phyloP scores from a whole-genome alignment of 2,113 vertebrate species.

The Vireo altiloquus region DNA sequence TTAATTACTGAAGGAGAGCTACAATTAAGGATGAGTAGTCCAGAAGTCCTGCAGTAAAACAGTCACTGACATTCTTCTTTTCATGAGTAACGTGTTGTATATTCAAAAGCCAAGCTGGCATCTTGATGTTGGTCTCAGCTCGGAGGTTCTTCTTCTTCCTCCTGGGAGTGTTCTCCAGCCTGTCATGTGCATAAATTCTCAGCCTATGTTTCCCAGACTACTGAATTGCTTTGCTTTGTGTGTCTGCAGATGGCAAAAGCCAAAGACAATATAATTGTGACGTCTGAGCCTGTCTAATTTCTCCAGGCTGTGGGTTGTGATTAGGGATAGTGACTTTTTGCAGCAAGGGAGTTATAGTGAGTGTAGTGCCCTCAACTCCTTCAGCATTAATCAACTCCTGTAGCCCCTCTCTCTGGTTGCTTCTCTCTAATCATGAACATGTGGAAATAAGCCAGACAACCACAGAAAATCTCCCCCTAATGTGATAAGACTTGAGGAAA shows the following conservation, averaged over 20 bases:
- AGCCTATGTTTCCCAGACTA: not conserved
- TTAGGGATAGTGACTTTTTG: not conserved
- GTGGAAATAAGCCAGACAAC: not conserved
- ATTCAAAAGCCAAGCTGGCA: not conserved
- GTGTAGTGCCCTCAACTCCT: not conserved
- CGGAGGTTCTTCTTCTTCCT: not conserved
- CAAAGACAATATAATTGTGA: not conserved
- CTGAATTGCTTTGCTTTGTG: not conserved
- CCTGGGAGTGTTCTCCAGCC: not conserved
- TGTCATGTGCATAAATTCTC: not conserved
- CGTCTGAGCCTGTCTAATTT: not conserved
- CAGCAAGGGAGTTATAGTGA: not conserved
- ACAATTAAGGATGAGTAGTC: slow-evolving; percentile 54
- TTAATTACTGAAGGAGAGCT: slow-evolving; percentile 20
- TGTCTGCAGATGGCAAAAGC: not conserved
- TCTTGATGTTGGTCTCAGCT: not conserved
- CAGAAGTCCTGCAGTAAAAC: slow-evolving; percentile 1
- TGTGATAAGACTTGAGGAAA: not conserved
- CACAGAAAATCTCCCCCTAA: not conserved
- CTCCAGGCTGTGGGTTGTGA: not conserved
- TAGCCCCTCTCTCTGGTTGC: not conserved
- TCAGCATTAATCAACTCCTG: not conserved
- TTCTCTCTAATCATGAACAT: not conserved
- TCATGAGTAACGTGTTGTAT: not conserved
- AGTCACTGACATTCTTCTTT: not conserved